phyloP scores from a whole-genome alignment of 2,888 invertebrate genomes.

The Carabus problematicus region DNA sequence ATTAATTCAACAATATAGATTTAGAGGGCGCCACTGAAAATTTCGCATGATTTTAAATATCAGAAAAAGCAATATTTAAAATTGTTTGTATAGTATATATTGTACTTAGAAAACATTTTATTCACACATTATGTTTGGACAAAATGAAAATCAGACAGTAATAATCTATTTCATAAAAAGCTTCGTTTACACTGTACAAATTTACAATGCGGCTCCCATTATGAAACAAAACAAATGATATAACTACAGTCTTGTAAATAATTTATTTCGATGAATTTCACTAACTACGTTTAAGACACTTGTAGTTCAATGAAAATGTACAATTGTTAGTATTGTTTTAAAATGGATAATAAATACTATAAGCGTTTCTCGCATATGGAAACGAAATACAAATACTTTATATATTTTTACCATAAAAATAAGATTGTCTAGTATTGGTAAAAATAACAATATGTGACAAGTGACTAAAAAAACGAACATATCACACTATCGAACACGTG shows the following conservation, averaged over 20 bases:
- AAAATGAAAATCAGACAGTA: neutral
- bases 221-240: slow-evolving; percentile 8
- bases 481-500: neutral
- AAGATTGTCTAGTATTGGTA: slow-evolving; percentile 20
- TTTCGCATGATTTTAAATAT: too few relatives aligned
- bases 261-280: slow-evolving; percentile 23
- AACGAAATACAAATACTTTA: slow-evolving; percentile 17
- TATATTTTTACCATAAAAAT: slow-evolving; percentile 24
- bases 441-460: slow-evolving; percentile 24
- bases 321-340: slow-evolving; percentile 20
- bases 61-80: too few relatives aligned
- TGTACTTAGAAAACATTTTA: slow-evolving; percentile 28
- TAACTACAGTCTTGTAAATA: slow-evolving; percentile 17
- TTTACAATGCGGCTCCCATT: slow-evolving; percentile 34
- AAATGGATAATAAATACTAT: slow-evolving; percentile 23
- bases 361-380: slow-evolving; percentile 23
- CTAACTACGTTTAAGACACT: slow-evolving; percentile 36
- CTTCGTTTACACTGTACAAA: slow-evolving; percentile 35
- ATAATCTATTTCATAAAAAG: slow-evolving; percentile 8
- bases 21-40: too few relatives aligned
- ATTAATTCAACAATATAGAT: too few relatives aligned
- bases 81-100: too few relatives aligned
- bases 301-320: slow-evolving; percentile 36
- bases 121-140: slow-evolving; percentile 18
- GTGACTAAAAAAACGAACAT: slow-evolving; percentile 5